Conservation (phyloP, 2,113 vertebrate genomes). For the Nothoprocta pentlandii region DNA sequence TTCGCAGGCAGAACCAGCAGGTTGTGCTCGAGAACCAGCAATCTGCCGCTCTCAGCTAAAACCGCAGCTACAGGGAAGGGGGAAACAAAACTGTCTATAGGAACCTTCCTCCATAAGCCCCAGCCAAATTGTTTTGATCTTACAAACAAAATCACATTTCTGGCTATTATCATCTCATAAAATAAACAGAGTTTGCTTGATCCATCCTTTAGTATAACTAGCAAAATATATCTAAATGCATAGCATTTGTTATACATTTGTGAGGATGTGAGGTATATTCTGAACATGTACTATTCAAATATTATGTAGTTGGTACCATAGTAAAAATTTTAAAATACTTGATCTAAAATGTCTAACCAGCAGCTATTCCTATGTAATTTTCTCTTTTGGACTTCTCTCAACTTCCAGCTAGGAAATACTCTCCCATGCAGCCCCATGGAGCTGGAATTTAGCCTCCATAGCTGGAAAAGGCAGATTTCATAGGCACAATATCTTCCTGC, state of each 20-base stretch:
- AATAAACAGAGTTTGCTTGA: background rate
- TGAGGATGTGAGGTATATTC: background rate
- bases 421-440: background rate
- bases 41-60: background rate
- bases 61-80: background rate
- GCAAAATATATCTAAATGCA: background rate
- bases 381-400: background rate
- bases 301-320: background rate
- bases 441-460: background rate
- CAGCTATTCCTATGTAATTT: background rate
- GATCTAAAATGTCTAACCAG: background rate
- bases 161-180: background rate
- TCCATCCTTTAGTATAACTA: background rate
- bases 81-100: background rate
- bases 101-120: background rate
- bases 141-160: background rate
- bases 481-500: background rate
- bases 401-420: background rate
- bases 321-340: background rate
- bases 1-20: constrained; percentile 18
- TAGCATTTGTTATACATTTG: too few relatives aligned
- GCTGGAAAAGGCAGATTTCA: background rate
- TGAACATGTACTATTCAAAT: background rate
- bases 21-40: constrained; percentile 59
- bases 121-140: background rate